Evolutionary conservation across 1,140 invertebrate species (phyloP).

Genomic region (Bemisia tabaci): DNA sequence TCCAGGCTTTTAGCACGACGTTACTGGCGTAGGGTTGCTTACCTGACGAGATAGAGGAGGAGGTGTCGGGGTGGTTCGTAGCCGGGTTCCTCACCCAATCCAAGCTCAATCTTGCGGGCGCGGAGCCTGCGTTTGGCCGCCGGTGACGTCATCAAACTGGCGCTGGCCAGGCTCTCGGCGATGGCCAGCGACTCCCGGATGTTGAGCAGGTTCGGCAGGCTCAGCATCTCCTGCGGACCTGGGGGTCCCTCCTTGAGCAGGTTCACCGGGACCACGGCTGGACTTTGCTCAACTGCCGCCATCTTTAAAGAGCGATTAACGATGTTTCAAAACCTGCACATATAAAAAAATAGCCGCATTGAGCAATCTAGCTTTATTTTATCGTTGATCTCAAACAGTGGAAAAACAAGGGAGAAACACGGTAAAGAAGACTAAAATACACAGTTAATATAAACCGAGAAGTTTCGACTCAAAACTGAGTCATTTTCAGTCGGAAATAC

Average conservation of each 20-base stretch:
- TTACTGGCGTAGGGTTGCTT: no score
- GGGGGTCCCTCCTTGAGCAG: not conserved
- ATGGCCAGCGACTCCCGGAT: conserved; percentile 37
- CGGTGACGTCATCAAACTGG: conserved; percentile 40
- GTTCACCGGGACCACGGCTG: not conserved
- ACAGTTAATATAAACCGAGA: no score
- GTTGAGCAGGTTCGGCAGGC: conserved; percentile 23
- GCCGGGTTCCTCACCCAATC: conserved; percentile 29
- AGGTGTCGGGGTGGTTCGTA: conserved; percentile 46
- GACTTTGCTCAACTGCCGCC: not conserved
- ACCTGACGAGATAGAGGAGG: conserved; percentile 47
- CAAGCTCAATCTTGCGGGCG: conserved; percentile 36
- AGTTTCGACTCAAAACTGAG: no score
- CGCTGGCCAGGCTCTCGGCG: conserved; percentile 41
- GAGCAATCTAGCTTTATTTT: no score
- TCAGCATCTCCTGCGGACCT: not conserved
- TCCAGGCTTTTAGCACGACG: no score
- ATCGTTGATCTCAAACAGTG: no score
- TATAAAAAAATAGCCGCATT: no score
- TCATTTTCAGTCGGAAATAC: no score
- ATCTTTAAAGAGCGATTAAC: no score
- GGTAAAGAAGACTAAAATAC: no score
- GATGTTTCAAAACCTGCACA: no score
- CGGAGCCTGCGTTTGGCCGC: conserved; percentile 37
- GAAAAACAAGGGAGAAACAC: no score